Conservation (phyloP, 2,888 invertebrate genomes). For the Amblyjoppa proteus region DNA sequence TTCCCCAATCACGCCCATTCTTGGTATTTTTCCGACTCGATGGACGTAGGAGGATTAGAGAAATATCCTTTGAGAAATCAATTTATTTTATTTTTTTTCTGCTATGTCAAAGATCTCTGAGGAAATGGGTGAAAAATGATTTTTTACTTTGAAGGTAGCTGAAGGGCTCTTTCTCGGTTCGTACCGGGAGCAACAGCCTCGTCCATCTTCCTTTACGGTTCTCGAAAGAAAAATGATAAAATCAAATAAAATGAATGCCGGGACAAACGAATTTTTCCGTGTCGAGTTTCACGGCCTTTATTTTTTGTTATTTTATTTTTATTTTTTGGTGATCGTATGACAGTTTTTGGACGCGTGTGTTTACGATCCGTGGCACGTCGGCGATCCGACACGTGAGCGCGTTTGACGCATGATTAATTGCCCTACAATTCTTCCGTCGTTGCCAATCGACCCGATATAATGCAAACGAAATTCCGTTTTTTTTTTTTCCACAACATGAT, state of each 20-base stretch:
- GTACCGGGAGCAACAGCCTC: background rate
- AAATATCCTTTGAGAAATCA: background rate
- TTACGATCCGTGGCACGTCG: background rate
- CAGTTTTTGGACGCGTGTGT: constrained; percentile 3
- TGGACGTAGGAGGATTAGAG: constrained; percentile 6
- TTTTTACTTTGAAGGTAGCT: background rate
- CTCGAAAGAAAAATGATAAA: background rate
- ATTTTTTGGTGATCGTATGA: background rate
- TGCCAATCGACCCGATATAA: constrained; percentile 18
- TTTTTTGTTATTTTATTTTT: background rate
- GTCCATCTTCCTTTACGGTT: constrained; percentile 39
- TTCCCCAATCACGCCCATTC: constrained; percentile 81
- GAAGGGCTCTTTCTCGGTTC: background rate
- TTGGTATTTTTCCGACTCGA: constrained; percentile 70
- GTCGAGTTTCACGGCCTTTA: background rate
- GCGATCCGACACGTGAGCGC: background rate
- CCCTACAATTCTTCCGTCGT: constrained; percentile 14
- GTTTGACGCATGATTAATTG: constrained; percentile 42
- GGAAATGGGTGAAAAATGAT: background rate
- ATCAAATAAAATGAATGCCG: background rate
- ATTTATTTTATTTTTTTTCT: background rate
- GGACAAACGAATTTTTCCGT: background rate
- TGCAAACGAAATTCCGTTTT: constrained; percentile 36
- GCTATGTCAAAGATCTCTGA: background rate
- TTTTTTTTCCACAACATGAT: constrained; percentile 16